A percentile compares a stretch with the other conserved stretches of the same genome.
Evolutionary conservation across 2,113 vertebrate species (phyloP).

Genomic region (Myrmophylax atrothorax): DNA sequence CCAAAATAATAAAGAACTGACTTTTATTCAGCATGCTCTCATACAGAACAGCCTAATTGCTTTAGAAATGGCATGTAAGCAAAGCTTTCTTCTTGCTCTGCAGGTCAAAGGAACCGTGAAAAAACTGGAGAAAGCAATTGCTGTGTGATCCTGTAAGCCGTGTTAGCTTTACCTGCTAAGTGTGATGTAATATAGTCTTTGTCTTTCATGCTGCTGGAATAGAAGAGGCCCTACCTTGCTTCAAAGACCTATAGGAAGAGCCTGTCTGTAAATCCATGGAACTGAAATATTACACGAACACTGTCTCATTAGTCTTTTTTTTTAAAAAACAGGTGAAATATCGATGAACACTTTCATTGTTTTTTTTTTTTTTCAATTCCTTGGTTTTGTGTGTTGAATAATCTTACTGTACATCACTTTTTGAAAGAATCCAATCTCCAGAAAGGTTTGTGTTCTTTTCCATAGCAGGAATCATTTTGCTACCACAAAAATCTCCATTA

Average conservation of each 20-base stretch:
- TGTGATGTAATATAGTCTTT: conserved; percentile 79
- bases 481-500: conserved; percentile 66
- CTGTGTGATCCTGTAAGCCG: conserved; percentile 95
- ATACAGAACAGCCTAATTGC: neutral
- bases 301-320: conserved; percentile 63
- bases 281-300: conserved; percentile 70
- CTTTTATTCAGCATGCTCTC: neutral
- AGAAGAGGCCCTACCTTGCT: conserved; percentile 73
- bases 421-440: conserved; percentile 67
- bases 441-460: conserved; percentile 60
- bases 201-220: conserved; percentile 83
- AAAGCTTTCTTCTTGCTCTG: conserved; percentile 28
- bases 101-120: conserved; percentile 98
- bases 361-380: conserved; percentile 38
- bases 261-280: conserved; percentile 74
- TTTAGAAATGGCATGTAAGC: neutral
- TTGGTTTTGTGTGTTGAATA: conserved; percentile 70
- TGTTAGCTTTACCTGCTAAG: conserved; percentile 71
- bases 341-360: conserved; percentile 66
- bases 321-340: conserved; percentile 39
- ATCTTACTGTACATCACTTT: conserved; percentile 64
- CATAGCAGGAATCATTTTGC: conserved; percentile 70
- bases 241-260: conserved; percentile 75
- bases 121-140: conserved; percentile 99
- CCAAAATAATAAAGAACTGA: neutral